A percentile compares a stretch with the other conserved stretches of the same genome.
These are phyloP conservation scores for Leptodactylus fuscus DNA, from an alignment of 2,113 vertebrate genomes.

Conservation along the genomic window DNA sequence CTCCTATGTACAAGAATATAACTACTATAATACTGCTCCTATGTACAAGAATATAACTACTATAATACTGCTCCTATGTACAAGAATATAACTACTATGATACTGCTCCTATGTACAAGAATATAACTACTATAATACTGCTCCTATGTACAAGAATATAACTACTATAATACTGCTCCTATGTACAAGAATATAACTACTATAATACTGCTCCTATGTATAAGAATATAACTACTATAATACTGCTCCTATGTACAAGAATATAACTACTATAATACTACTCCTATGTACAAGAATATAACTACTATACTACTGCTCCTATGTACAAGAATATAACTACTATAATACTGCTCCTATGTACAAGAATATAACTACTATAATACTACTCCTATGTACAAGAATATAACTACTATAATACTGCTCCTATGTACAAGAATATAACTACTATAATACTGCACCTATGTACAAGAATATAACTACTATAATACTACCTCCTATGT, in stretches of 20 bases:
- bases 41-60: background rate
- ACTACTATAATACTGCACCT: background rate
- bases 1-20: background rate
- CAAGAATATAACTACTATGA: background rate
- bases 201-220: no score
- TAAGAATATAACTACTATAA: no score
- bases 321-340: background rate
- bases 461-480: background rate
- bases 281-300: no score
- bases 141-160: background rate
- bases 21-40: background rate
- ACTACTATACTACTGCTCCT: background rate
- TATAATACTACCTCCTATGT: background rate
- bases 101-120: constrained; percentile 2
- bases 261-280: no score
- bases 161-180: background rate
- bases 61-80: no score
- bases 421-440: no score
- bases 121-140: background rate
- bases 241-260: no score
- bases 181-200: background rate
- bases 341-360: background rate
- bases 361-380: no score
- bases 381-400: background rate
- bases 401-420: background rate